phyloP scores from a whole-genome alignment of 2,888 invertebrate species.

The Acleris holmiana region DNA sequence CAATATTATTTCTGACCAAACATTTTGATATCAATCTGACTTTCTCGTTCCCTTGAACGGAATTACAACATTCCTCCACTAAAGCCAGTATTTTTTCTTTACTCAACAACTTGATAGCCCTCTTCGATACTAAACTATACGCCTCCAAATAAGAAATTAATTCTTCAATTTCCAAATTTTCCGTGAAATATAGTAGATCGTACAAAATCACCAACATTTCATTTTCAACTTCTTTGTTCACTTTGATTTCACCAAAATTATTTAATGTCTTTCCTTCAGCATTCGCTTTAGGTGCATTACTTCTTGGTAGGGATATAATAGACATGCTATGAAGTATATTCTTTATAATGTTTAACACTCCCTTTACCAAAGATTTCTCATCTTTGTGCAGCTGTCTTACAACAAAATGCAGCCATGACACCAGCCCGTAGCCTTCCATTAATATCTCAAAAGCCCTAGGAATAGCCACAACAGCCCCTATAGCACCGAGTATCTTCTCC shows the following conservation, averaged over 20 bases:
- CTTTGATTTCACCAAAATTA: slow-evolving; percentile 58
- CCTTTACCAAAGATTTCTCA: slow-evolving; percentile 56
- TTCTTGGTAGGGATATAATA: slow-evolving; percentile 59
- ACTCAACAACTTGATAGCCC: slow-evolving; percentile 62
- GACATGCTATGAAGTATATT: slow-evolving; percentile 63
- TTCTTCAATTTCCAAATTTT: slow-evolving; percentile 58
- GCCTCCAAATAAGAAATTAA: slow-evolving; percentile 55
- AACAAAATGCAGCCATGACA: slow-evolving; percentile 87
- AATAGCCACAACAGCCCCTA: slow-evolving; percentile 86
- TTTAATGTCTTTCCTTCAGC: slow-evolving; percentile 47
- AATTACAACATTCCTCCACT: slow-evolving; percentile 52
- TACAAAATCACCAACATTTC: slow-evolving; percentile 63
- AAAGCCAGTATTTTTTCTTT: slow-evolving; percentile 64
- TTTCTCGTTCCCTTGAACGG: slow-evolving; percentile 51
- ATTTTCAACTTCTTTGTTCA: slow-evolving; percentile 68
- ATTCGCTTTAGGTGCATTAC: slow-evolving; percentile 47
- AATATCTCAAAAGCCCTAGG: slow-evolving; percentile 87
- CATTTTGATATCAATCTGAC: slow-evolving; percentile 59
- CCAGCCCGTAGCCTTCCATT: slow-evolving; percentile 87
- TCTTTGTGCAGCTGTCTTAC: slow-evolving; percentile 56
- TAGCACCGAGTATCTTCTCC: slow-evolving; percentile 86
- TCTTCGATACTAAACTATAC: slow-evolving; percentile 62
- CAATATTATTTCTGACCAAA: slow-evolving; percentile 53
- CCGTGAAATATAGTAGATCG: slow-evolving; percentile 57
- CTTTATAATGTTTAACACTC: slow-evolving; percentile 55